phyloP scores from a whole-genome alignment of 92 coral and sea anemone genomes.

The Meandrina meandrites region DNA sequence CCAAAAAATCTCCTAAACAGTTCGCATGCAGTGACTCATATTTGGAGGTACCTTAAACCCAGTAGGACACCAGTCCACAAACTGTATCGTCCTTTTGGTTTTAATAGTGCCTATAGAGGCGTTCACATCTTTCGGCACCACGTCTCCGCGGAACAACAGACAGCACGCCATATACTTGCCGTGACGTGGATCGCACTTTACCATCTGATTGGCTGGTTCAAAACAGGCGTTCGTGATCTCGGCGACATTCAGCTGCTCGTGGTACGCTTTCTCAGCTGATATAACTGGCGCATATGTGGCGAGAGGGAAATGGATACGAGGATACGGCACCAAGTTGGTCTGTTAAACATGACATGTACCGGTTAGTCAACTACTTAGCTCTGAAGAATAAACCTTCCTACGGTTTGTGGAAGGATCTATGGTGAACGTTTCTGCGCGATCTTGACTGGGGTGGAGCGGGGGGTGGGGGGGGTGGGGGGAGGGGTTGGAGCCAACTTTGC shows the following conservation, averaged over 20 bases:
- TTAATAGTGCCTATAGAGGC: slow-evolving; percentile 79
- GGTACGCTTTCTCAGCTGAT: slow-evolving; percentile 81
- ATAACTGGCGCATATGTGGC: slow-evolving; percentile 84
- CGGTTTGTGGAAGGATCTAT: too few relatives aligned
- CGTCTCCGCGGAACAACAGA: slow-evolving; percentile 84
- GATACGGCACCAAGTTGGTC: slow-evolving; percentile 92
- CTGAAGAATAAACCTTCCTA: not conserved
- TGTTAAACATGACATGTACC: slow-evolving; percentile 22
- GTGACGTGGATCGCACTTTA: slow-evolving; percentile 83
- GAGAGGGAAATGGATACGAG: slow-evolving; percentile 91
- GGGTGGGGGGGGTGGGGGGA: too few relatives aligned
- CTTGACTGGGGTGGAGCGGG: too few relatives aligned
- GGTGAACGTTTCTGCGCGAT: too few relatives aligned
- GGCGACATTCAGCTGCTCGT: slow-evolving; percentile 73
- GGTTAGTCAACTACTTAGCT: not conserved
- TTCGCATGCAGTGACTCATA: not conserved
- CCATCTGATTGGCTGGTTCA: slow-evolving; percentile 85
- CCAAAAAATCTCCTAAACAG: not conserved
- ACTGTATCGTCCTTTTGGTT: slow-evolving; percentile 77
- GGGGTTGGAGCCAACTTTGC: too few relatives aligned
- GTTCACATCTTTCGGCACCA: slow-evolving; percentile 86
- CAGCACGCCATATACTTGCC: slow-evolving; percentile 91
- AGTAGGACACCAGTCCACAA: slow-evolving; percentile 65
- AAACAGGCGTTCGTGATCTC: slow-evolving; percentile 82
- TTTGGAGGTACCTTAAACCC: slow-evolving; percentile 29